phyloP scores from a whole-genome alignment of 2,113 vertebrate genomes.

The Archocentrus centrarchus region DNA sequence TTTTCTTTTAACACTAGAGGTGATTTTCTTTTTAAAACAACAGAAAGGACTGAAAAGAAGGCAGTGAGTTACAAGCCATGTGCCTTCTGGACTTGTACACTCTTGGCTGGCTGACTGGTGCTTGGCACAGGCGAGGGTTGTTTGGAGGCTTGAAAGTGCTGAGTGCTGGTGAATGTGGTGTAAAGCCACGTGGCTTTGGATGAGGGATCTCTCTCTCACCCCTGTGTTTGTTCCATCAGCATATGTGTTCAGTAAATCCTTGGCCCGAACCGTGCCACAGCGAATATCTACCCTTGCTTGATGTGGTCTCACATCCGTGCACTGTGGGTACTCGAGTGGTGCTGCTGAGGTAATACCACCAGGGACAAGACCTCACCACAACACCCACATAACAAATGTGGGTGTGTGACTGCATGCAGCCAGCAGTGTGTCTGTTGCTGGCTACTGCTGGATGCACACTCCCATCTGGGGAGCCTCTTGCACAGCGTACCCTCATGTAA shows the following conservation, averaged over 20 bases:
- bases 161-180: slow-evolving; percentile 72
- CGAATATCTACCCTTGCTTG: slow-evolving; percentile 47
- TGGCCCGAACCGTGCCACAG: slow-evolving; percentile 42
- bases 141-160: slow-evolving; percentile 69
- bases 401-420: slow-evolving; percentile 37
- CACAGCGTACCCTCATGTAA: slow-evolving; percentile 23
- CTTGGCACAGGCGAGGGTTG: slow-evolving; percentile 41
- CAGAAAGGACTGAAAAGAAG: slow-evolving; percentile 11
- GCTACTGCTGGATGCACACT: slow-evolving; percentile 51
- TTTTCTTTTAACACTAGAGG: background rate
- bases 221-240: slow-evolving; percentile 69
- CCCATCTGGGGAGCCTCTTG: slow-evolving; percentile 20
- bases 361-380: slow-evolving; percentile 60
- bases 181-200: slow-evolving; percentile 70
- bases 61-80: slow-evolving; percentile 20
- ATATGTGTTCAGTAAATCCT: slow-evolving; percentile 74
- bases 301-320: slow-evolving; percentile 69
- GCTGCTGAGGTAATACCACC: slow-evolving; percentile 63
- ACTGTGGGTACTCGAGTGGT: slow-evolving; percentile 62
- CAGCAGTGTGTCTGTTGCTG: slow-evolving; percentile 43
- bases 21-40: background rate
- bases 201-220: slow-evolving; percentile 37
- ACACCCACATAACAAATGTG: slow-evolving; percentile 63
- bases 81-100: slow-evolving; percentile 37
- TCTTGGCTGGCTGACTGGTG: slow-evolving; percentile 48